phyloP scores from a whole-genome alignment of 1,140 invertebrate genomes.

The Pseudomyrmex dendroicus region DNA sequence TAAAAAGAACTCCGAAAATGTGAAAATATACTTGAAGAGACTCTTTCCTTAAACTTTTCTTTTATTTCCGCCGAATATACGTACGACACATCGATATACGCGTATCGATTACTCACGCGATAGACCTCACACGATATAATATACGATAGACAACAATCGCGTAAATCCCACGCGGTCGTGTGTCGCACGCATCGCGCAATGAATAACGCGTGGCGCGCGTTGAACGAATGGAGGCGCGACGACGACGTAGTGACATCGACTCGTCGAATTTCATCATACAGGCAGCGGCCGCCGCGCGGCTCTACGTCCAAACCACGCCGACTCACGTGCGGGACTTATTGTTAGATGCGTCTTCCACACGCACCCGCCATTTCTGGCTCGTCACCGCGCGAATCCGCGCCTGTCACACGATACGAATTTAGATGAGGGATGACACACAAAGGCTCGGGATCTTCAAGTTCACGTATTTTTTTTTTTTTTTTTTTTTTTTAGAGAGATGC shows the following conservation, averaged over 20 bases:
- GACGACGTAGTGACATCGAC: conserved; percentile 25
- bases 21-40: too few species aligned
- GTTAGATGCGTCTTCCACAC: conserved; percentile 29
- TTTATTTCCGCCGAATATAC: background rate
- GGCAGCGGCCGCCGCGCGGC: background rate
- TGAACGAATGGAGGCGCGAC: background rate
- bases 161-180: background rate
- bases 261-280: conserved; percentile 45
- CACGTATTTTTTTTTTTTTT: background rate
- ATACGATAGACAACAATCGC: too few species aligned
- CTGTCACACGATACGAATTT: conserved; percentile 46
- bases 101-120: background rate
- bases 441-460: conserved; percentile 8
- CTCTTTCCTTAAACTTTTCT: background rate
- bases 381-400: background rate
- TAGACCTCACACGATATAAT: background rate
- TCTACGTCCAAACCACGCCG: background rate
- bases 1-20: too few species aligned
- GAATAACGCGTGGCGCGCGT: conserved; percentile 9
- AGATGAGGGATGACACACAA: conserved; percentile 19
- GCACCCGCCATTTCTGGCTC: conserved; percentile 47
- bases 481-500: too few species aligned
- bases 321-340: conserved; percentile 26
- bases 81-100: background rate
- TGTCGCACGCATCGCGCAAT: background rate